phyloP scores from a whole-genome alignment of 2,113 vertebrate species.

The Notothenia coriiceps region DNA sequence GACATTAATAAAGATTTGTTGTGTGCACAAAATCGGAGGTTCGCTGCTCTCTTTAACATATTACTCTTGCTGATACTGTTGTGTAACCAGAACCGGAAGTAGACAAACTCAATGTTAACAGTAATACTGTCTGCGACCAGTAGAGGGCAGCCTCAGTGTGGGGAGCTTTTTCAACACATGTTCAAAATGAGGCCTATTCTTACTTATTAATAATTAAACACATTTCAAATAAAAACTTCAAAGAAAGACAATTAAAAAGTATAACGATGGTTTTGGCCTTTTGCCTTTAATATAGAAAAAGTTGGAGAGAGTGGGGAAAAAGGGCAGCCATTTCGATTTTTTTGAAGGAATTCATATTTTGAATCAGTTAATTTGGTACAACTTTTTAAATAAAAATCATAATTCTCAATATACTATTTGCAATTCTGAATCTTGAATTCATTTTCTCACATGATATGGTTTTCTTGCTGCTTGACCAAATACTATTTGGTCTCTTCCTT shows the following conservation, averaged over 20 bases:
- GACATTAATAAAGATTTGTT: constrained; percentile 31
- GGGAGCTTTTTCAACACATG: neutral
- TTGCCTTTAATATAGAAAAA: no score
- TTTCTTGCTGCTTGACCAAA: neutral
- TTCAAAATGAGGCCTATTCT: neutral
- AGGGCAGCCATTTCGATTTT: no score
- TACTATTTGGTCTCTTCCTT: neutral
- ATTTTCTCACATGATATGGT: neutral
- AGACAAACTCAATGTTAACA: neutral
- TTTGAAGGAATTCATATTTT: no score
- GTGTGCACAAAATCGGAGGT: neutral
- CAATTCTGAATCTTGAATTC: neutral
- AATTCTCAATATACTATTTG: neutral
- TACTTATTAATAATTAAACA: neutral
- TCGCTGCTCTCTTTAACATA: neutral
- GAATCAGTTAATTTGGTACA: neutral
- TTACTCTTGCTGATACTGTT: neutral
- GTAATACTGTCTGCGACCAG: constrained; percentile 18
- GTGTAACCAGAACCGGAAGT: neutral
- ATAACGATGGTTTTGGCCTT: no score
- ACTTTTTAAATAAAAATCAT: neutral
- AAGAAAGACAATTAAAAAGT: neutral
- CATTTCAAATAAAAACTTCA: neutral
- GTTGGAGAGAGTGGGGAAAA: no score
- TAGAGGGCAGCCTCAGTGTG: constrained; percentile 26